A percentile compares a stretch with the other conserved stretches of the same genome.
Conservation (phyloP, 2,888 invertebrate species). For the Bembecia ichneumoniformis region DNA sequence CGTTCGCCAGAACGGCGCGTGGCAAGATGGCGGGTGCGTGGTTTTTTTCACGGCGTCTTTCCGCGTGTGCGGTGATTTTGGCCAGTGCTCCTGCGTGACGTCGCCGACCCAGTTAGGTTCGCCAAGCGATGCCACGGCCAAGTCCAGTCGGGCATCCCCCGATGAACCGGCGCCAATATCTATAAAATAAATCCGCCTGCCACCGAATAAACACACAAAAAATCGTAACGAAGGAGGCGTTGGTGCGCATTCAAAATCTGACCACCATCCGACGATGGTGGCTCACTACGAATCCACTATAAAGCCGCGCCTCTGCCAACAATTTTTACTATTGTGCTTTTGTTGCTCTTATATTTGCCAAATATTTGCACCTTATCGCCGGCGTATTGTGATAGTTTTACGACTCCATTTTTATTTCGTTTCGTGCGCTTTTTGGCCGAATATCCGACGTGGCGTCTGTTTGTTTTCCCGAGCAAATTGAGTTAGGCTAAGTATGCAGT, state of each 20-base stretch:
- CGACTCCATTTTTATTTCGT: slow-evolving; percentile 35
- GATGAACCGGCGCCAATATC: slow-evolving; percentile 70
- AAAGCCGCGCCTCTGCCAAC: slow-evolving; percentile 42
- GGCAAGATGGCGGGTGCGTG: slow-evolving; percentile 46
- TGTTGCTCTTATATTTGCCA: slow-evolving; percentile 60
- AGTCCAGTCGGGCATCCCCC: slow-evolving; percentile 68
- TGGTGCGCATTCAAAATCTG: slow-evolving; percentile 18
- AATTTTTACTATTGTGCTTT: slow-evolving; percentile 51
- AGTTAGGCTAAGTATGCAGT: slow-evolving; percentile 16
- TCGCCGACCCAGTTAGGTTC: slow-evolving; percentile 64
- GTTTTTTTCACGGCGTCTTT: slow-evolving; percentile 55
- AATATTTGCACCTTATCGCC: slow-evolving; percentile 56
- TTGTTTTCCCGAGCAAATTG: slow-evolving; percentile 24
- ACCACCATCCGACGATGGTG: slow-evolving; percentile 2
- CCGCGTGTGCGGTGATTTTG: slow-evolving; percentile 65
- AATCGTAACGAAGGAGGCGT: slow-evolving; percentile 64
- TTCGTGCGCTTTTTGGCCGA: slow-evolving; percentile 31
- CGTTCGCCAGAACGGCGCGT: slow-evolving; percentile 46
- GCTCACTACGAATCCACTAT: slow-evolving; percentile 23
- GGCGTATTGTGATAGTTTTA: slow-evolving; percentile 46
- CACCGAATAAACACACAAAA: slow-evolving; percentile 53
- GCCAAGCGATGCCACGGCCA: slow-evolving; percentile 70
- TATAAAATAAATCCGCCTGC: slow-evolving; percentile 69
- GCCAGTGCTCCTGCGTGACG: slow-evolving; percentile 65
- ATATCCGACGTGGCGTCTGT: slow-evolving; percentile 32